Conservation (phyloP, 2,113 vertebrate species). For the Phylloscopus trochiloides region DNA sequence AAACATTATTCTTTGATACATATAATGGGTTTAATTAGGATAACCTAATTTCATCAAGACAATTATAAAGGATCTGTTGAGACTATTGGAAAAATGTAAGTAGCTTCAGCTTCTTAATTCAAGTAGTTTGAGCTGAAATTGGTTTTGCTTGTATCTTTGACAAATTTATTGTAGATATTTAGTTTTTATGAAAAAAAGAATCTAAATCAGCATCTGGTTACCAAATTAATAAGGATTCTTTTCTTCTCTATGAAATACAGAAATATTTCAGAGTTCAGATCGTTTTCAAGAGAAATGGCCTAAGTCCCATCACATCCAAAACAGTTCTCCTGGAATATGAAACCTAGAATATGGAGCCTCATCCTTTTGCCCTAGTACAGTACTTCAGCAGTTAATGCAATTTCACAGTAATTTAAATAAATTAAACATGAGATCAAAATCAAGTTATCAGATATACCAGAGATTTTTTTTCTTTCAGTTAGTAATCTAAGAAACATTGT, state of each 20-base stretch:
- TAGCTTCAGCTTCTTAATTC: not conserved
- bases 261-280: not conserved
- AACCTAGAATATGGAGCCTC: not conserved
- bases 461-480: not conserved
- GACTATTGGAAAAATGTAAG: not conserved
- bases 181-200: not conserved
- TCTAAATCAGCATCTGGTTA: not conserved
- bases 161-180: not conserved
- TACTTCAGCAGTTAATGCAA: not conserved
- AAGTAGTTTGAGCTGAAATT: not conserved
- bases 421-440: not conserved
- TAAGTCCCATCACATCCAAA: not conserved
- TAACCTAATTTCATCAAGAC: not conserved
- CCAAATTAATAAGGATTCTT: not conserved
- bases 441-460: not conserved
- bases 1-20: not conserved
- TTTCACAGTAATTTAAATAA: not conserved
- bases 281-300: not conserved
- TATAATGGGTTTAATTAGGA: not conserved
- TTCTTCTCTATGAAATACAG: not conserved
- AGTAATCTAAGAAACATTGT: not conserved
- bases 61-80: not conserved
- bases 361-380: not conserved
- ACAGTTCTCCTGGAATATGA: not conserved
- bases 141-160: not conserved